A percentile compares a stretch with the other conserved stretches of the same genome.
phyloP scores from a whole-genome alignment of 37 sponge, comb jelly and placozoan genomes.

The Dysidea cf. avara region DNA sequence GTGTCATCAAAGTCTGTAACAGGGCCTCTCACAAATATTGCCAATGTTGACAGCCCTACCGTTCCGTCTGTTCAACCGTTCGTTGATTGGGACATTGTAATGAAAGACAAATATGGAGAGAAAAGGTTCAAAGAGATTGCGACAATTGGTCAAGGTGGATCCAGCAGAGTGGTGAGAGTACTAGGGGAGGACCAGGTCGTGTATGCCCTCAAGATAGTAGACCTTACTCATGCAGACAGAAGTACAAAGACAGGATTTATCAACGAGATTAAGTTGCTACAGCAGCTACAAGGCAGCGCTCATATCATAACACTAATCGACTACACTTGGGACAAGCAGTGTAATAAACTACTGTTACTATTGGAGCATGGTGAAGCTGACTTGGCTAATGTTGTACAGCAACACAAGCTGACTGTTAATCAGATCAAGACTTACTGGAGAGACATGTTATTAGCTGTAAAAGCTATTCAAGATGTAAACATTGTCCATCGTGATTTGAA shows the following conservation, averaged over 20 bases:
- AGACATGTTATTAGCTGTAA: slow-evolving; percentile 68
- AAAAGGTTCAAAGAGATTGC: slow-evolving; percentile 30
- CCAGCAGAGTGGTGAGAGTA: slow-evolving; percentile 70
- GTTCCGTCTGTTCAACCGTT: too few species aligned
- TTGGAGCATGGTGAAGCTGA: slow-evolving; percentile 78
- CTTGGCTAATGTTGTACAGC: slow-evolving; percentile 51
- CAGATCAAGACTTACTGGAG: slow-evolving; percentile 56
- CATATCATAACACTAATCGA: slow-evolving; percentile 63
- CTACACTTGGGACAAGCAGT: slow-evolving; percentile 34
- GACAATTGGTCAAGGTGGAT: slow-evolving; percentile 45
- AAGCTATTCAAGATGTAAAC: slow-evolving; percentile 70
- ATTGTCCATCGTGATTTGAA: slow-evolving; percentile 87
- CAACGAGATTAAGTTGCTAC: slow-evolving; percentile 67
- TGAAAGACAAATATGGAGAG: slow-evolving; percentile 8
- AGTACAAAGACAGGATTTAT: slow-evolving; percentile 26
- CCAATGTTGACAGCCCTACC: too few species aligned
- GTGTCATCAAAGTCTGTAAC: too few species aligned
- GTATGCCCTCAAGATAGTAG: slow-evolving; percentile 73
- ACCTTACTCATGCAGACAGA: slow-evolving; percentile 22
- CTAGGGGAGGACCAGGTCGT: slow-evolving; percentile 31
- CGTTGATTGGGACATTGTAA: slow-evolving; percentile 8
- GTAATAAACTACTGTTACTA: slow-evolving; percentile 38
- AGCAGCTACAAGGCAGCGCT: slow-evolving; percentile 30
- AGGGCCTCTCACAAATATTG: too few species aligned
- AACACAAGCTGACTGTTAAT: background rate